phyloP scores from a whole-genome alignment of 2,888 invertebrate genomes.

The Zele albiditarsus region DNA sequence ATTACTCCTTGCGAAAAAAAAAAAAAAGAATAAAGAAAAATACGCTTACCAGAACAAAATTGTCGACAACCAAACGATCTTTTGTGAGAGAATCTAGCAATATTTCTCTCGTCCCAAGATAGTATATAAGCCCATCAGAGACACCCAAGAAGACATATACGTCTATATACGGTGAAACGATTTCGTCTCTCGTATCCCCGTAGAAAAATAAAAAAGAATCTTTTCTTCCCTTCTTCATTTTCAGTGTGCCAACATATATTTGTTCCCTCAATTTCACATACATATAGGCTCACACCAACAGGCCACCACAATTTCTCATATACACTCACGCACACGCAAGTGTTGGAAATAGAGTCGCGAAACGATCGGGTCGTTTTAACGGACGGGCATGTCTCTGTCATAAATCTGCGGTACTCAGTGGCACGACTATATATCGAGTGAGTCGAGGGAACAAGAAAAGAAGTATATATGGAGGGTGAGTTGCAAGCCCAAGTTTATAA shows the following conservation, averaged over 20 bases:
- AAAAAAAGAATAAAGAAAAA: background rate
- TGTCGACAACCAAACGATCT: slow-evolving; percentile 1
- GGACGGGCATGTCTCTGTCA: slow-evolving; percentile 62
- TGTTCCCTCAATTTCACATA: background rate
- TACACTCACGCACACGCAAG: background rate
- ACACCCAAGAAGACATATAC: background rate
- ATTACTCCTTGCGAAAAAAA: background rate
- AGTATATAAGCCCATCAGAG: background rate
- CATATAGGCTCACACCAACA: background rate
- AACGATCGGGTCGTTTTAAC: slow-evolving; percentile 61
- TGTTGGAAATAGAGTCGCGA: slow-evolving; percentile 58
- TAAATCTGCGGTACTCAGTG: slow-evolving; percentile 64
- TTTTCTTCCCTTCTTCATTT: background rate
- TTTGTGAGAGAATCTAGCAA: background rate
- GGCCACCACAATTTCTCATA: background rate
- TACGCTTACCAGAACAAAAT: background rate
- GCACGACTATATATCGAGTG: slow-evolving; percentile 39
- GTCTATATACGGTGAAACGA: background rate
- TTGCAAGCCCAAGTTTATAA: slow-evolving; percentile 60
- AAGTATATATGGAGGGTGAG: background rate
- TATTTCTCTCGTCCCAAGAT: background rate
- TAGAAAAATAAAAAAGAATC: background rate
- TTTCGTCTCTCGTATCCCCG: background rate
- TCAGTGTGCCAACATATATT: background rate
- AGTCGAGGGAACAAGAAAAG: slow-evolving; percentile 25